Conservation (phyloP, 2,797 vertebrate species). For the Diplodus puntazzo region DNA sequence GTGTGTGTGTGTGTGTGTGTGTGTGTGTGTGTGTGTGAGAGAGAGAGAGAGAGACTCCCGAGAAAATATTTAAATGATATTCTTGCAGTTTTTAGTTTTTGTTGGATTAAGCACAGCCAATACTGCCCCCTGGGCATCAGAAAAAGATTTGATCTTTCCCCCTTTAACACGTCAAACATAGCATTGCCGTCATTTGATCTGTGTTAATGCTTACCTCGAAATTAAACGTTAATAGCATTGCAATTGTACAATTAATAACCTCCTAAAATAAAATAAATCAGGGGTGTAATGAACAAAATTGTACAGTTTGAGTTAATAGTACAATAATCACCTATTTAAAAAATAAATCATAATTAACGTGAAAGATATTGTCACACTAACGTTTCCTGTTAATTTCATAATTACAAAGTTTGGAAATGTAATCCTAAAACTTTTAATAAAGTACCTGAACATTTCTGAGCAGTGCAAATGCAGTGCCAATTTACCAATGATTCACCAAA, state of each 20-base stretch:
- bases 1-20: too few relatives aligned
- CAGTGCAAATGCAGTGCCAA: neutral
- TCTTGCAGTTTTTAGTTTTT: constrained; percentile 9
- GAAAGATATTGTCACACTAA: neutral
- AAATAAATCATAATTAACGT: constrained; percentile 17
- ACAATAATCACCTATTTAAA: constrained; percentile 12
- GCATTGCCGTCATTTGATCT: neutral
- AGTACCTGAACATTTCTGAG: neutral
- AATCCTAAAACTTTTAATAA: constrained; percentile 2
- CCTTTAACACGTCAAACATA: constrained; percentile 8
- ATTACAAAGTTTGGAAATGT: constrained; percentile 5
- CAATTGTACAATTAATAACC: neutral
- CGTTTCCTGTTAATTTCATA: neutral
- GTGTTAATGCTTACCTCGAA: constrained; percentile 7
- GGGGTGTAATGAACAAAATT: constrained; percentile 16
- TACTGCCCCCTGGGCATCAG: constrained; percentile 41
- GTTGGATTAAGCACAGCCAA: constrained; percentile 21
- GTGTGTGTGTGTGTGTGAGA: too few relatives aligned
- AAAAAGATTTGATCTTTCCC: neutral
- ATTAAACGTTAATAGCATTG: constrained; percentile 15
- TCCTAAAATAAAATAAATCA: constrained; percentile 11
- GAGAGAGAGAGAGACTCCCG: neutral
- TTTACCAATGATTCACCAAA: constrained; percentile 2
- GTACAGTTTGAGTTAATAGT: constrained; percentile 8
- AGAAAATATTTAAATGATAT: constrained; percentile 12